phyloP scores from a whole-genome alignment of 35 echinoderm and acorn worm genomes.

The Anneissia japonica region DNA sequence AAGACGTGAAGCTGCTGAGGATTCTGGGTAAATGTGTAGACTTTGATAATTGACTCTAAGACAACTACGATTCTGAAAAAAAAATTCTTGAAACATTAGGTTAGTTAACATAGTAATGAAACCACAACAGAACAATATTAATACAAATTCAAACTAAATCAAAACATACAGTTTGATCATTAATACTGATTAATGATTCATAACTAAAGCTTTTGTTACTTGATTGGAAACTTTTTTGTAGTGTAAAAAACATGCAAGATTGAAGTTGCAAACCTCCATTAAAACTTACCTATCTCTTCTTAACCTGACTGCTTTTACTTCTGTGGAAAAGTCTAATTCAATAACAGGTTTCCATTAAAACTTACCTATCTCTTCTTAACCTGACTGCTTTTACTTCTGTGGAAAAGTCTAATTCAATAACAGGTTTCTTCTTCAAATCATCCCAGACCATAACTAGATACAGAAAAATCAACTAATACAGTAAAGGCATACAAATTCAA shows the following conservation, averaged over 20 bases:
- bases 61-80: constrained; percentile 79
- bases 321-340: constrained; percentile 93
- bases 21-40: constrained; percentile 99
- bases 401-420: constrained; percentile 95
- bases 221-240: no score
- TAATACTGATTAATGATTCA: no score
- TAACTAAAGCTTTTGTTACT: no score
- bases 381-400: constrained; percentile 82
- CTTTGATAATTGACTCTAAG: constrained; percentile 89
- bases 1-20: constrained; percentile 98
- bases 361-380: constrained; percentile 85
- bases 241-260: not conserved
- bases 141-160: no score
- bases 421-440: constrained; percentile 94
- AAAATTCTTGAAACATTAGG: no score
- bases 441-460: constrained; percentile 94
- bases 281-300: constrained; percentile 73
- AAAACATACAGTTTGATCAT: no score
- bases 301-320: constrained; percentile 79
- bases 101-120: no score
- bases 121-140: no score
- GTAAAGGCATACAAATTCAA: no score
- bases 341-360: constrained; percentile 58
- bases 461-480: no score
- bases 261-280: not conserved